Base-by-base conservation (phyloP, 1,140 invertebrate species). In the Alviniconcha marisindica region DNA sequence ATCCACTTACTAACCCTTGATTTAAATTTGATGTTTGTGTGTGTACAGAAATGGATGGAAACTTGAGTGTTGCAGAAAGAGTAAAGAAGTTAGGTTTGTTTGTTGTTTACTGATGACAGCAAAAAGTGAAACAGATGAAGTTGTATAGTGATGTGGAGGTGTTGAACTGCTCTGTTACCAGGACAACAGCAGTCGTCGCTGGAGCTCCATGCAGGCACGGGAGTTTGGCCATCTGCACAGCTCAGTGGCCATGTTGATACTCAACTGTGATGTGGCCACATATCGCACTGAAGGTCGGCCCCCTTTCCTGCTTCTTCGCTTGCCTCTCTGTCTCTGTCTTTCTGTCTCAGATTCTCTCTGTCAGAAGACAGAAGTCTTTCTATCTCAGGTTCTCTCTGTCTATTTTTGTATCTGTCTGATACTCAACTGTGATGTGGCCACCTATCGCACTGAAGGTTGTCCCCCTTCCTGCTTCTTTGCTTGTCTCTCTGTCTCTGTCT, bases 151-250 rank as follows among this genome's bases (percentile, higher is more conserved):
- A n/a, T n/a, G n/a, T n/a, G n/a, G n/a, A n/a, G n/a, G n/a, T n/a
- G n/a, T n/a, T n/a, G n/a, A n/a, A n/a, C n/a, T n/a, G n/a, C n/a
- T n/a, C n/a, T 76, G 7, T 40, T 77, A 18, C 14, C 81, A 91
- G 87, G 90, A 91, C 51, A 81, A 84, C 2, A 83, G 81, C n/a
- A 86, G 88, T 56, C 87, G 93, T 28, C 85, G 92, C 51, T 94
- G 93, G 93, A 94, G 90, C 74, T 91, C 92, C 48, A 87, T 93
- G n/a, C 94, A 94, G 86, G 91, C 92, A 14, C 84, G 93, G 77
- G 94, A 94, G 74, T 93, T 94, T 89, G 92, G 88, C 21, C 87
- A 90, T 78, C 89, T 94, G 18, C 94, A 94, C 85, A 88, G 89
- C 56, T 91, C 91, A 28, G 85, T 94, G 78, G 93, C 94, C 28